Conservation (phyloP, 2,888 invertebrate species). For the Leptinotarsa peninsularis region DNA sequence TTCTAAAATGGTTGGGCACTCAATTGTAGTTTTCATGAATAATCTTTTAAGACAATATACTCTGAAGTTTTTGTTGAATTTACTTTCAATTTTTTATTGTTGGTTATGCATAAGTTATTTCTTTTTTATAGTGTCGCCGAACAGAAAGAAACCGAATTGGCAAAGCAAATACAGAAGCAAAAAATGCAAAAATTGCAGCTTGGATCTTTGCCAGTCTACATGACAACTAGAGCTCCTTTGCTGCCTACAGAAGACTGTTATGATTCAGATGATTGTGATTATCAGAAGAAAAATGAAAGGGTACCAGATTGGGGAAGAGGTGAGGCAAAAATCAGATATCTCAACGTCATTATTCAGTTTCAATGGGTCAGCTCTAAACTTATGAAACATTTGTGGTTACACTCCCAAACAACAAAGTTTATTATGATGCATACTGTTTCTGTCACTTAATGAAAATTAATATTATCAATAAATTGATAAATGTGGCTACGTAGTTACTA, state of each 20-base stretch:
- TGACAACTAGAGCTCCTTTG: slow-evolving; percentile 62
- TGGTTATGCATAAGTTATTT: neutral
- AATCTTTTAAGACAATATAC: too few relatives aligned
- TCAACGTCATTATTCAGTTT: neutral
- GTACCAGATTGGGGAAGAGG: slow-evolving; percentile 64
- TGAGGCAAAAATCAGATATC: slow-evolving; percentile 52
- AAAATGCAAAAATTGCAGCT: slow-evolving; percentile 56
- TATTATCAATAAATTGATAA: too few relatives aligned
- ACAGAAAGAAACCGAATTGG: slow-evolving; percentile 28
- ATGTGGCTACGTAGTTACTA: too few relatives aligned
- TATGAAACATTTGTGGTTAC: too few relatives aligned
- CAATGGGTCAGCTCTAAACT: neutral
- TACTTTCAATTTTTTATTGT: too few relatives aligned
- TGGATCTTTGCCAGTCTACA: slow-evolving; percentile 59
- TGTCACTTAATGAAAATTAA: too few relatives aligned
- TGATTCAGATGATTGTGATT: slow-evolving; percentile 69
- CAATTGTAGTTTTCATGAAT: too few relatives aligned
- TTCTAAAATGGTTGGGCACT: too few relatives aligned
- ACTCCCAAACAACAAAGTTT: too few relatives aligned
- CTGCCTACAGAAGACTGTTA: slow-evolving; percentile 71
- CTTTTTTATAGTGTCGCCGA: slow-evolving; percentile 46
- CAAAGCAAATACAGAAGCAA: slow-evolving; percentile 27
- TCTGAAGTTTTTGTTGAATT: too few relatives aligned
- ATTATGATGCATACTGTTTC: too few relatives aligned
- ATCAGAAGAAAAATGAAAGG: slow-evolving; percentile 50